phyloP scores from a whole-genome alignment of 2,797 vertebrate species.

The Moxostoma hubbsi region DNA sequence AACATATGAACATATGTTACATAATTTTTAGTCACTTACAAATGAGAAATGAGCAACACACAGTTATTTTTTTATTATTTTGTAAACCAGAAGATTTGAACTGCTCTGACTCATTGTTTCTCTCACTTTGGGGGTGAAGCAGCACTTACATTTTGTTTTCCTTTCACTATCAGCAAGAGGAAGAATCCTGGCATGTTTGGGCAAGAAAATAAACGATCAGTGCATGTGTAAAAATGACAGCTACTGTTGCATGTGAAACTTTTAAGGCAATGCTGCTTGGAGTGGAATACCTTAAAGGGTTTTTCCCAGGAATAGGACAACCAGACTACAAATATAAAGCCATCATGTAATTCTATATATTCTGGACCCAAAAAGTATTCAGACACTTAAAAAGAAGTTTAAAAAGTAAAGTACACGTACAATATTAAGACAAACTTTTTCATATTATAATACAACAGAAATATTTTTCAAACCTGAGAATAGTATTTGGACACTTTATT shows the following conservation, averaged over 20 bases:
- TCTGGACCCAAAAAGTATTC: background rate
- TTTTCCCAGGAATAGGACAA: background rate
- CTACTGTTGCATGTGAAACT: constrained; percentile 20
- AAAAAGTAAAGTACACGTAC: background rate
- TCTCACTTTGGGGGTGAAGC: background rate
- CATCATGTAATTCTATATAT: too few relatives aligned
- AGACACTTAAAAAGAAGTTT: background rate
- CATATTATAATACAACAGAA: too few relatives aligned
- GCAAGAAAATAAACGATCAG: constrained; percentile 30
- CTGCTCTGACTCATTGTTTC: too few relatives aligned
- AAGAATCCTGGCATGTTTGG: constrained; percentile 44
- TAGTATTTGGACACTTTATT: too few relatives aligned
- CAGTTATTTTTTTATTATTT: background rate
- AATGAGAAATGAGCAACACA: background rate
- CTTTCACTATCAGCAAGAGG: constrained; percentile 32
- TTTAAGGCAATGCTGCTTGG: constrained; percentile 1
- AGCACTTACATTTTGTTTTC: constrained; percentile 22
- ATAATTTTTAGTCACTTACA: background rate
- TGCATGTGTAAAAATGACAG: constrained; percentile 32
- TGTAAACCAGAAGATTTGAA: background rate
- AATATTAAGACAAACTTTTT: too few relatives aligned
- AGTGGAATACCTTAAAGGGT: background rate
- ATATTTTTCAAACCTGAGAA: too few relatives aligned
- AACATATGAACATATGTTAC: background rate
- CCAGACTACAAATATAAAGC: background rate